Percentiles rank a stretch among this genome's conserved stretches.
These are phyloP conservation scores for Rhagium mordax DNA, from an alignment of 2,888 invertebrate species.

Conservation along the genomic window DNA sequence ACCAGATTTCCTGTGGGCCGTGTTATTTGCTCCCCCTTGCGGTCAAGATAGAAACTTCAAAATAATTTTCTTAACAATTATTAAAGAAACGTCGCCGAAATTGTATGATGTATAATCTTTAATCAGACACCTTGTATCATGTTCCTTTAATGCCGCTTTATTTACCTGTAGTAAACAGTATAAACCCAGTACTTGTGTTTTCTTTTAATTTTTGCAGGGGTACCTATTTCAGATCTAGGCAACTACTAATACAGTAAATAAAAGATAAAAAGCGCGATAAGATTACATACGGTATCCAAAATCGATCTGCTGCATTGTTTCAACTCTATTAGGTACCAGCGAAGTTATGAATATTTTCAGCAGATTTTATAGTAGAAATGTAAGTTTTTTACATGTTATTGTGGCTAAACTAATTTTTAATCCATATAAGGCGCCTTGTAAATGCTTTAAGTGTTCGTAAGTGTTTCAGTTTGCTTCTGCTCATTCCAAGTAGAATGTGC, in stretches of 20 bases:
- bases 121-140: no score
- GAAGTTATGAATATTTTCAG: not conserved
- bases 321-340: not conserved
- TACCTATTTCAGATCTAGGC: not conserved
- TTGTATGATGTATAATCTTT: no score
- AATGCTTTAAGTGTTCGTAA: constrained; percentile 4
- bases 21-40: no score
- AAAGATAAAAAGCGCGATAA: not conserved
- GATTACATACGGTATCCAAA: not conserved
- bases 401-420: not conserved
- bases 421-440: not conserved
- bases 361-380: not conserved
- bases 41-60: no score
- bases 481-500: no score
- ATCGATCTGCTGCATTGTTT: not conserved
- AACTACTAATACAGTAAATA: not conserved
- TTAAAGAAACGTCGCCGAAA: no score
- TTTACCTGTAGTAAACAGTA: no score
- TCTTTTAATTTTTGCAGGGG: not conserved
- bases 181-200: no score
- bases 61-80: no score
- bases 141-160: no score
- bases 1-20: no score
- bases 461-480: not conserved
- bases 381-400: not conserved